Base-by-base conservation (phyloP, 1,140 invertebrate species). In the Danaus plexippus region DNA sequence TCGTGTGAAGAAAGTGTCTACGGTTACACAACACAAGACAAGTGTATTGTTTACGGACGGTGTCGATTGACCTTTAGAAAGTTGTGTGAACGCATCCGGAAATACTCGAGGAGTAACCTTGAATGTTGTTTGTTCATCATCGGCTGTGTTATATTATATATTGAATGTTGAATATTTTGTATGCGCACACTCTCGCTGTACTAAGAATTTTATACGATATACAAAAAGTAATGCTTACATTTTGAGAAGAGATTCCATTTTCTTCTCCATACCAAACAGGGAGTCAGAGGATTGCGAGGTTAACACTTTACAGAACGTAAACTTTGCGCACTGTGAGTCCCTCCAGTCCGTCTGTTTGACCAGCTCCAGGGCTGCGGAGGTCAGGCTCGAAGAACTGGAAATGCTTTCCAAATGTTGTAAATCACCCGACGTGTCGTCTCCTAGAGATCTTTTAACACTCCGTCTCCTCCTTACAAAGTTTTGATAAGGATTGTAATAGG, bases 231-330 rank as follows among this genome's bases (percentile, higher is more conserved):
- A 41, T 81, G 92, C 92, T 94, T 85, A 94, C 93, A 91, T 87
- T 72, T 88, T 88, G 8, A 94, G 70, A 64, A 93, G 86, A 10
- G 89, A 89, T 32, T 90, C 88, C 91, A 94, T 94, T 75, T 92
- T 93, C 78, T 94, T 94, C 75, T 94, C 92, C 92, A 94, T 94
- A 2, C 92, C 80, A 10, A 90, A 88, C 18, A 91, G 77, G 6
- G 92, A 90, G 57, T 94, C 92, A 0, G 89, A 80, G 18, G 89
- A 79, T 63, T 92, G 91, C 18, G 88, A 80, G 1, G 91, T 77
- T 88, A 94, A 91, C 9, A 92, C 90, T 63, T 93, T 91, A 69
- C 93, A 94, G 80, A 94, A 94, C 58, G 93, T 89, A 59, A 88
- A 89, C 72, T 94, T 94, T 0, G 93, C 92, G 72, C 93, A 94